phyloP scores from a whole-genome alignment of 2,797 vertebrate genomes.

The Odontamblyopus lacepedii region DNA sequence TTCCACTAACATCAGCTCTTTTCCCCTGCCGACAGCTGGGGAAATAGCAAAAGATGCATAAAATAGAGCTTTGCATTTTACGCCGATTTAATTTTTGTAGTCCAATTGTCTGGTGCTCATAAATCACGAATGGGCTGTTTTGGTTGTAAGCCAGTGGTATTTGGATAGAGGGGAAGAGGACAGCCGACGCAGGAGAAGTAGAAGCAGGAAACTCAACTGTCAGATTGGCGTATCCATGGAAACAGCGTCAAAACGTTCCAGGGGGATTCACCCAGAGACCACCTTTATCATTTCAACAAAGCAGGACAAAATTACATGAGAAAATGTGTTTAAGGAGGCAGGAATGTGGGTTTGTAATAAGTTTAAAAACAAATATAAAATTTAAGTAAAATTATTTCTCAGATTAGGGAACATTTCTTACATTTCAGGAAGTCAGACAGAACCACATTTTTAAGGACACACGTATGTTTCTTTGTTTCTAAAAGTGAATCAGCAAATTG shows the following conservation, averaged over 20 bases:
- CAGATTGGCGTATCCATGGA: constrained; percentile 57
- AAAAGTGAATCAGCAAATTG: neutral
- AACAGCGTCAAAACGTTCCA: constrained; percentile 53
- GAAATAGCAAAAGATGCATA: constrained; percentile 21
- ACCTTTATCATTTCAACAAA: constrained; percentile 28
- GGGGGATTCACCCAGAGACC: constrained; percentile 16
- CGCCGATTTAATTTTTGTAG: constrained; percentile 9
- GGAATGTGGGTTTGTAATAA: neutral
- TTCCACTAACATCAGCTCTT: constrained; percentile 39
- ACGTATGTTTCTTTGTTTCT: neutral
- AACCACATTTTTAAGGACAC: too few species aligned
- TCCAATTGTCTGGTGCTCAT: constrained; percentile 6
- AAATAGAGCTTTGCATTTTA: constrained; percentile 8
- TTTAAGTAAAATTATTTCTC: neutral
- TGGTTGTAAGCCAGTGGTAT: constrained; percentile 14
- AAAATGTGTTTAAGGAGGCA: neutral
- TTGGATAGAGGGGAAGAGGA: constrained; percentile 8
- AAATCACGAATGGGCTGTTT: neutral
- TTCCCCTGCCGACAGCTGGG: constrained; percentile 23
- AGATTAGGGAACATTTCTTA: neutral
- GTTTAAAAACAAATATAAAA: neutral
- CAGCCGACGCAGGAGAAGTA: constrained; percentile 18
- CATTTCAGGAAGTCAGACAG: too few species aligned
- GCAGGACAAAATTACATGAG: constrained; percentile 3
- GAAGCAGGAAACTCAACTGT: constrained; percentile 29